Evolutionary conservation across 1,140 invertebrate species (phyloP).

Genomic region (Hetaerina americana): DNA sequence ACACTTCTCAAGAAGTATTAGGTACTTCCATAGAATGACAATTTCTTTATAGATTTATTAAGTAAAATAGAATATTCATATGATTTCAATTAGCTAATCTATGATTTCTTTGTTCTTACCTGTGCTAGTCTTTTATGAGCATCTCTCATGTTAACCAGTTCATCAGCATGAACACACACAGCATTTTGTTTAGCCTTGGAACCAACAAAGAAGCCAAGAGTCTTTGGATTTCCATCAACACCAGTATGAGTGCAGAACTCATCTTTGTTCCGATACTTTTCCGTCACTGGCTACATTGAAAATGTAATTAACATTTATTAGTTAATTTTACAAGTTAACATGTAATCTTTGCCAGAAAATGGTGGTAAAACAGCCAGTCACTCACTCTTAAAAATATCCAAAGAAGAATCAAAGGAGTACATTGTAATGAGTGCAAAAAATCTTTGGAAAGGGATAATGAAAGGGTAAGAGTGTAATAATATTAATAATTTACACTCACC

Average conservation of each 20-base stretch:
- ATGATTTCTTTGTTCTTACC: constrained; percentile 16
- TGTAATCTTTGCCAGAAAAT: not conserved
- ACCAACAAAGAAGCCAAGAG: constrained; percentile 31
- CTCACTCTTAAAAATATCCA: too few relatives aligned
- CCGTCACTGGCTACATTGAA: constrained; percentile 26
- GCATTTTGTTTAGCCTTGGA: constrained; percentile 19
- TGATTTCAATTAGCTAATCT: not conserved
- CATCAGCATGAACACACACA: constrained; percentile 25
- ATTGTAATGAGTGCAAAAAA: too few relatives aligned
- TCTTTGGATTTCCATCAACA: constrained; percentile 31
- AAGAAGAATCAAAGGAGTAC: too few relatives aligned
- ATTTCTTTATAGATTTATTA: too few relatives aligned
- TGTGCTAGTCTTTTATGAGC: constrained; percentile 26
- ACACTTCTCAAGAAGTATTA: too few relatives aligned
- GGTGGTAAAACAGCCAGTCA: not conserved
- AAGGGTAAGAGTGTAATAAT: too few relatives aligned
- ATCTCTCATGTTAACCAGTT: constrained; percentile 25
- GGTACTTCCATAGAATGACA: too few relatives aligned
- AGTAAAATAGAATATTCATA: not conserved
- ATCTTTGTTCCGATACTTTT: constrained; percentile 34
- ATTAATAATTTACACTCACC: too few relatives aligned
- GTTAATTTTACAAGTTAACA: not conserved
- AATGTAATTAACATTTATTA: constrained; percentile 4
- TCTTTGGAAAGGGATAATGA: too few relatives aligned
- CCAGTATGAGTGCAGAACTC: constrained; percentile 31